A percentile compares a stretch with the other conserved stretches of the same genome.
phyloP scores from a whole-genome alignment of 2,113 vertebrate genomes.

The Riparia riparia region DNA sequence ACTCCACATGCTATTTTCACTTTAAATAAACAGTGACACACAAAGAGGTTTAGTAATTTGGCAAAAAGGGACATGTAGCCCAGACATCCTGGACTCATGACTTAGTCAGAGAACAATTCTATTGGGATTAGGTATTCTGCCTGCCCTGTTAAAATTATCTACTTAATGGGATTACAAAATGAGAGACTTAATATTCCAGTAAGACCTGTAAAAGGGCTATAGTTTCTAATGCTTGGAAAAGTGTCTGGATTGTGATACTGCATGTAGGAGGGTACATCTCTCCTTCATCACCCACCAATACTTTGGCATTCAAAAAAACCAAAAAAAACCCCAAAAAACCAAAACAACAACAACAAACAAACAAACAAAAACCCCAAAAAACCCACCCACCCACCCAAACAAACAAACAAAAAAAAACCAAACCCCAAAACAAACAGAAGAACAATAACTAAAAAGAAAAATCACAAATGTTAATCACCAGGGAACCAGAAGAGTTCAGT shows the following conservation, averaged over 20 bases:
- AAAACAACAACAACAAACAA: too few relatives aligned
- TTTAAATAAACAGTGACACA: background rate
- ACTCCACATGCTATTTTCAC: background rate
- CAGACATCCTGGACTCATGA: background rate
- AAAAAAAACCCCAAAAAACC: too few relatives aligned
- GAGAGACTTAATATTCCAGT: background rate
- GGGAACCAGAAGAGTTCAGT: background rate
- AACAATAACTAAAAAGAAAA: background rate
- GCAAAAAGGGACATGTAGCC: background rate
- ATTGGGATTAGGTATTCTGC: background rate
- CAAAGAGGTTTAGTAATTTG: background rate
- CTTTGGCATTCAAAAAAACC: background rate
- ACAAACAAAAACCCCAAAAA: too few relatives aligned
- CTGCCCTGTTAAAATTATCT: background rate
- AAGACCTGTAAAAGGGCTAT: background rate
- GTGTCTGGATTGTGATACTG: background rate
- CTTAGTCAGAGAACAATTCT: background rate
- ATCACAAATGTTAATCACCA: background rate
- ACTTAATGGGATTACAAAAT: slow-evolving; percentile 5
- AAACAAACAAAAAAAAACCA: too few relatives aligned
- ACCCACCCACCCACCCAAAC: too few relatives aligned
- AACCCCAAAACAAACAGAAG: too few relatives aligned
- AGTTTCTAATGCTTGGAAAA: background rate
- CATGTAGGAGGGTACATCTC: background rate
- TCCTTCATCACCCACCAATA: background rate